A percentile compares a stretch with the other conserved stretches of the same genome.
phyloP scores from a whole-genome alignment of 2,113 vertebrate genomes.

The Baryphthengus martii region DNA sequence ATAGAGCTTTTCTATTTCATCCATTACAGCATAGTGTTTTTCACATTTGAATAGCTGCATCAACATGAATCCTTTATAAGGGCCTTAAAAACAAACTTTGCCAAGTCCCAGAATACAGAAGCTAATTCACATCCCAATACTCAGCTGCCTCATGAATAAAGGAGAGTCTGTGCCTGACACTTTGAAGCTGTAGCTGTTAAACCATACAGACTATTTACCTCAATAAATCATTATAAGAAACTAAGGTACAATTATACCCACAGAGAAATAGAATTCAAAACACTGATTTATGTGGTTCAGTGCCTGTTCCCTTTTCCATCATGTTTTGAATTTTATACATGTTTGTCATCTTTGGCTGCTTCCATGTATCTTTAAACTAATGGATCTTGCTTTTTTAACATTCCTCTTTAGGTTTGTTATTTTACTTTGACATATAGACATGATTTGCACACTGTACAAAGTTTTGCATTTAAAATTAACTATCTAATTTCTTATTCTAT shows the following conservation, averaged over 20 bases:
- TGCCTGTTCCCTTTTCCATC: conserved; percentile 77
- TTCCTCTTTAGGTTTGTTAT: conserved; percentile 81
- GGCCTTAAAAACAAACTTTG: conserved; percentile 83
- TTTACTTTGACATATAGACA: conserved; percentile 76
- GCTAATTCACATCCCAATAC: conserved; percentile 81
- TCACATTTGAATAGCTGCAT: conserved; percentile 82
- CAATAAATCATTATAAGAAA: conserved; percentile 88
- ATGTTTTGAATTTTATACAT: conserved; percentile 81
- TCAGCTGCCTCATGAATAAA: conserved; percentile 83
- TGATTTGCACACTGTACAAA: conserved; percentile 75
- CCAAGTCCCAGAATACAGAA: conserved; percentile 83
- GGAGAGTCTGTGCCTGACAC: conserved; percentile 81
- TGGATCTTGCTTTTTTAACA: conserved; percentile 76
- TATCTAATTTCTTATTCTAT: conserved; percentile 68
- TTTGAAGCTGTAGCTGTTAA: conserved; percentile 85
- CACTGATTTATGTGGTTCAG: conserved; percentile 81
- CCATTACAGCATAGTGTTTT: conserved; percentile 78
- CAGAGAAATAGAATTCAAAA: conserved; percentile 83
- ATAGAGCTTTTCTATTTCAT: conserved; percentile 81
- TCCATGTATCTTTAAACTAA: conserved; percentile 81
- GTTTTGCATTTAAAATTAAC: conserved; percentile 76
- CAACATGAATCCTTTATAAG: conserved; percentile 84
- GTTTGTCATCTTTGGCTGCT: conserved; percentile 84
- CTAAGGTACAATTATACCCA: conserved; percentile 85
- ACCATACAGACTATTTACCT: conserved; percentile 86